Evolutionary conservation across 2,888 invertebrate species (phyloP).

Genomic region (Dexiosoma caninum): DNA sequence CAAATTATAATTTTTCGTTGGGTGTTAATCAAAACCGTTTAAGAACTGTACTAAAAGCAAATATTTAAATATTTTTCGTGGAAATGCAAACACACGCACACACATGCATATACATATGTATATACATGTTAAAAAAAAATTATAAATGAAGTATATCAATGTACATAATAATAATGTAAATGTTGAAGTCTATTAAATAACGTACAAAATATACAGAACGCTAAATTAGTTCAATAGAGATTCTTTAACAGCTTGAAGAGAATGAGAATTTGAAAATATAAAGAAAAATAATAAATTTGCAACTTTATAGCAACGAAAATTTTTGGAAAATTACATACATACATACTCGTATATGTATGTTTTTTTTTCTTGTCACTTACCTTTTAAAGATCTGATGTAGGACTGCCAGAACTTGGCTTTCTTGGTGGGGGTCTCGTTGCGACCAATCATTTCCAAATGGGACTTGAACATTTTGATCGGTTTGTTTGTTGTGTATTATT

Average conservation of each 20-base stretch:
- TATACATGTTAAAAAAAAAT: no score
- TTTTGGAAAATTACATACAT: no score
- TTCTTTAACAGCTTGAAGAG: background rate
- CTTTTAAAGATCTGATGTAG: constrained; percentile 94
- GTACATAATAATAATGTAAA: background rate
- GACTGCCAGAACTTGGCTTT: constrained; percentile 97
- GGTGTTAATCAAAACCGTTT: constrained; percentile 7
- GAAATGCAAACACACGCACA: background rate
- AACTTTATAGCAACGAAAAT: no score
- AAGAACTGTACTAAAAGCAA: constrained; percentile 31
- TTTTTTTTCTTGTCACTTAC: constrained; percentile 81
- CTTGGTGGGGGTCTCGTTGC: constrained; percentile 93
- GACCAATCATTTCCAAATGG: constrained; percentile 95
- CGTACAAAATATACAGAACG: background rate
- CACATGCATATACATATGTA: background rate
- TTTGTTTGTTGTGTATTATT: constrained; percentile 59
- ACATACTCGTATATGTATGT: no score
- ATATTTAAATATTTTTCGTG: background rate
- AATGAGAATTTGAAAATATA: background rate
- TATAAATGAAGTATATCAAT: background rate
- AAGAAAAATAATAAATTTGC: no score
- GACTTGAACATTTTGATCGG: constrained; percentile 89
- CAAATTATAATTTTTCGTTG: constrained; percentile 5
- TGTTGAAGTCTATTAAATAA: background rate
- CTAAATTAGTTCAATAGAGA: background rate